Percentiles rank a stretch among this genome's conserved stretches.
phyloP scores from a whole-genome alignment of 2,888 invertebrate genomes.

The Hanleya hanleyi region DNA sequence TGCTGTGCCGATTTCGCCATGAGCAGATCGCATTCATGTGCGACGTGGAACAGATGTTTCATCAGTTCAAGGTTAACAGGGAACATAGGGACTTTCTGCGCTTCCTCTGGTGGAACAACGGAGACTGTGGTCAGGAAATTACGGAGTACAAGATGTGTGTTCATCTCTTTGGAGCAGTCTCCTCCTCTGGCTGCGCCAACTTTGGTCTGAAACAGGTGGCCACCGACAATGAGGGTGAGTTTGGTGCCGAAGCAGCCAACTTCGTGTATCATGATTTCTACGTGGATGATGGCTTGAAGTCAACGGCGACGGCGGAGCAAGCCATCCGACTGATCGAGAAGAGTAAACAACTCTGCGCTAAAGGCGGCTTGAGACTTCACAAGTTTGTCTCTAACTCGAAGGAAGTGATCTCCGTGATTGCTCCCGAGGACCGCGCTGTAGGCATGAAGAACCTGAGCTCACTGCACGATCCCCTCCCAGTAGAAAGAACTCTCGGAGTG shows the following conservation, averaged over 20 bases:
- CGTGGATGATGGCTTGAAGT: too few relatives aligned
- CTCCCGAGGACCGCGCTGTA: too few relatives aligned
- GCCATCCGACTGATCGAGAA: too few relatives aligned
- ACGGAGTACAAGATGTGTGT: conserved; percentile 36
- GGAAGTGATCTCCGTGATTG: too few relatives aligned
- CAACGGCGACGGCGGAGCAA: conserved; percentile 6
- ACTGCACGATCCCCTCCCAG: conserved; percentile 21
- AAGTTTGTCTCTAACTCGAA: too few relatives aligned
- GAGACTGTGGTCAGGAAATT: conserved; percentile 6
- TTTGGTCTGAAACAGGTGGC: conserved; percentile 34
- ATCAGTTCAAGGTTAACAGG: too few relatives aligned
- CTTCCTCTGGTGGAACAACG: conserved; percentile 26
- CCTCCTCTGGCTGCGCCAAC: conserved; percentile 38
- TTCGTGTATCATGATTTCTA: conserved; percentile 30
- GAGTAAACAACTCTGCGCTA: too few relatives aligned
- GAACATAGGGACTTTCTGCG: conserved; percentile 5
- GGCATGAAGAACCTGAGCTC: conserved; percentile 17
- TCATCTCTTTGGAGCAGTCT: too few relatives aligned
- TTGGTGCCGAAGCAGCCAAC: conserved; percentile 16
- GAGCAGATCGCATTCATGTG: too few relatives aligned
- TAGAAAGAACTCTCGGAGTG: conserved; percentile 40
- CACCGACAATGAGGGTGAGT: not conserved
- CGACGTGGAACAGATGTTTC: too few relatives aligned
- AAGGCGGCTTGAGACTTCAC: too few relatives aligned
- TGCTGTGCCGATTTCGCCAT: too few relatives aligned